These are phyloP conservation scores for Leuciscus waleckii DNA, from an alignment of 2,797 vertebrate genomes.

Conservation along the genomic window DNA sequence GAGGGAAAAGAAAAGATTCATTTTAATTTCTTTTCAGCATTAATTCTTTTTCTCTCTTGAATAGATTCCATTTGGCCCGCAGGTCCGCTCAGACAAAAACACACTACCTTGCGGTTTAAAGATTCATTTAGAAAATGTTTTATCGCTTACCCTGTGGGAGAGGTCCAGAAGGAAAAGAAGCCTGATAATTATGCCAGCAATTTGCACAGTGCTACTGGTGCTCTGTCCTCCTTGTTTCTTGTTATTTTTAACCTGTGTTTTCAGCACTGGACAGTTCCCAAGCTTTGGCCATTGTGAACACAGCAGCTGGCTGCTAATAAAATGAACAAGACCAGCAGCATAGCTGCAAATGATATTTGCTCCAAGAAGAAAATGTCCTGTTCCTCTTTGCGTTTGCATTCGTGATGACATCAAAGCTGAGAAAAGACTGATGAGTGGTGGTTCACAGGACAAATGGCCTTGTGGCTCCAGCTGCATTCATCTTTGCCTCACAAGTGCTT, in stretches of 20 bases:
- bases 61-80: slow-evolving; percentile 25
- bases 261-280: slow-evolving; percentile 74
- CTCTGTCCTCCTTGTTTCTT: slow-evolving; percentile 4
- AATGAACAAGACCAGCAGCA: slow-evolving; percentile 45
- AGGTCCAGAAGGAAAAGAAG: slow-evolving; percentile 36
- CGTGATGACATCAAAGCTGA: background rate
- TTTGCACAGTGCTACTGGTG: slow-evolving; percentile 19
- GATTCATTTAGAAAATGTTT: slow-evolving; percentile 50
- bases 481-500: slow-evolving; percentile 13
- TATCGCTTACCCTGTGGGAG: slow-evolving; percentile 31
- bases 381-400: slow-evolving; percentile 32
- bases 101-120: slow-evolving; percentile 39
- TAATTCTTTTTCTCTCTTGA: slow-evolving; percentile 41
- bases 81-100: slow-evolving; percentile 10
- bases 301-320: slow-evolving; percentile 48
- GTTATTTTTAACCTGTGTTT: slow-evolving; percentile 50
- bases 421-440: slow-evolving; percentile 9
- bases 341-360: slow-evolving; percentile 44
- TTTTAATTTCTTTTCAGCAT: slow-evolving; percentile 37
- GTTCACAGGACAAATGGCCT: slow-evolving; percentile 20
- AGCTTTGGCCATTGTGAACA: slow-evolving; percentile 28
- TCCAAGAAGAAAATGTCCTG: slow-evolving; percentile 29
- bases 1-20: slow-evolving; percentile 30
- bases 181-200: slow-evolving; percentile 41
- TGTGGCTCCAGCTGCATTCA: slow-evolving; percentile 6